Evolutionary conservation across 1,140 invertebrate species (phyloP), one percentile per base, ranked within the genome.

Genomic region (Bombus superbus): DNA sequence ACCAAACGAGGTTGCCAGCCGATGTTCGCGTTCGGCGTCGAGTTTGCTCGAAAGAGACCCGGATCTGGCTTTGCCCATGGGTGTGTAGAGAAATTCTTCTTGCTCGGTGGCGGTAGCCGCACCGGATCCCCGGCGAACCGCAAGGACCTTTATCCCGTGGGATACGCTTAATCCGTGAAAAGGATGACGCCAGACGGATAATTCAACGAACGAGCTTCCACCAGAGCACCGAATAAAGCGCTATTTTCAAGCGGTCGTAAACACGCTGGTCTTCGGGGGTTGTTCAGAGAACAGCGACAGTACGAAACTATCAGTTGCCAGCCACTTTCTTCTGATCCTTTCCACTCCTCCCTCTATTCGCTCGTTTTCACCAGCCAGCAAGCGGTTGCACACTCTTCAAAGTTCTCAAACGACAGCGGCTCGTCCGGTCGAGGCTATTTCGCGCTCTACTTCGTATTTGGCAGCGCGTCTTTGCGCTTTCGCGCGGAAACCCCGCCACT

Each of bases 91-190:
- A 38, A 68, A 68, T 59, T 73, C 69, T 74, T 53, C 38, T 32
- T 62, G 59, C 10, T 13, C 22, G 28, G n/a, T 32, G 44, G 22
- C 11, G 35, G 64, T 28, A 18, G 59, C 8, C 25, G 42, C 3
- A 13, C 9, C 4, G 35, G 32, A 40, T 28, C 35, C 53, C 22
- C 62, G 69, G 69, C 13, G 11, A 59, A 62, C 80, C 80, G 22
- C 80, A 74, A 44, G 53, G 40, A 74, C 80, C 69, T 25, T 32
- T 25, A 40, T 53, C 44, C 68, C 32, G 18, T 22, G 35, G 68
- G 42, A 76, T 64, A 59, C 35, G 79, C 18, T 81, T n/a, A 42
- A 81, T 73, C 68, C 79, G 68, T 68, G 79, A 81, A 73, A 79
- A 59, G 47, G 68, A 73, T 44, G 68, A 32, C 69, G 44, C 44